Conservation (phyloP, 2,888 invertebrate genomes). For the Phorcus lineatus region DNA sequence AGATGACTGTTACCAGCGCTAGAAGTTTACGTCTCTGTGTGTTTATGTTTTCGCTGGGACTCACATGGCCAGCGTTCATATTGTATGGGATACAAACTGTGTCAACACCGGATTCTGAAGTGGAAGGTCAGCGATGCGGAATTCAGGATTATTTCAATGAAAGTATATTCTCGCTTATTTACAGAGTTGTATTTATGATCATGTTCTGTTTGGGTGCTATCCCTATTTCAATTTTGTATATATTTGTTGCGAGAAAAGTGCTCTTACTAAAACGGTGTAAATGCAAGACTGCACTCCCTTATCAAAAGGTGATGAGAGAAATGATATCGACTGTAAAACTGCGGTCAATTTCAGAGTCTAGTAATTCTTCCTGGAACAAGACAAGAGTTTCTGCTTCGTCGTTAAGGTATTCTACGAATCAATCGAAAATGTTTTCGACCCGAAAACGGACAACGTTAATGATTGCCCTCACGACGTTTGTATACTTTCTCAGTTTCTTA, state of each 20-base stretch:
- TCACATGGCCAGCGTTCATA: slow-evolving; percentile 1
- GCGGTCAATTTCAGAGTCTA: not conserved
- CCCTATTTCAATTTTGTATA: not conserved
- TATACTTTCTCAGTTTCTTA: slow-evolving; percentile 16
- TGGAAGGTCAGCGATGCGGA: not conserved
- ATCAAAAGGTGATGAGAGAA: slow-evolving; percentile 11
- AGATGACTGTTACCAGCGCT: not conserved
- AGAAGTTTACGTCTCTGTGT: not conserved
- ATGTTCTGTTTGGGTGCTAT: not conserved
- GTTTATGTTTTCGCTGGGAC: not conserved
- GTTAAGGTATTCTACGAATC: not conserved
- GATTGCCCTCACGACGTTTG: slow-evolving; percentile 3
- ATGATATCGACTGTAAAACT: slow-evolving; percentile 14
- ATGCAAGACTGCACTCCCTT: slow-evolving; percentile 16
- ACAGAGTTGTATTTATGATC: not conserved
- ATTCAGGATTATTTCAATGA: slow-evolving; percentile 15
- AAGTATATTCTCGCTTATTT: not conserved
- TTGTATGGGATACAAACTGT: slow-evolving; percentile 6
- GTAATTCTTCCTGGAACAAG: not conserved
- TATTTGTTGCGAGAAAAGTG: slow-evolving; percentile 3
- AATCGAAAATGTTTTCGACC: not conserved
- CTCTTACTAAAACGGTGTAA: not conserved
- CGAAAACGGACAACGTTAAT: slow-evolving; percentile 9
- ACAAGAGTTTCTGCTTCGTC: not conserved
- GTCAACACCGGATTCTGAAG: not conserved